Evolutionary conservation across 2,113 vertebrate species (phyloP).

Genomic region (Eretmochelys imbricata): DNA sequence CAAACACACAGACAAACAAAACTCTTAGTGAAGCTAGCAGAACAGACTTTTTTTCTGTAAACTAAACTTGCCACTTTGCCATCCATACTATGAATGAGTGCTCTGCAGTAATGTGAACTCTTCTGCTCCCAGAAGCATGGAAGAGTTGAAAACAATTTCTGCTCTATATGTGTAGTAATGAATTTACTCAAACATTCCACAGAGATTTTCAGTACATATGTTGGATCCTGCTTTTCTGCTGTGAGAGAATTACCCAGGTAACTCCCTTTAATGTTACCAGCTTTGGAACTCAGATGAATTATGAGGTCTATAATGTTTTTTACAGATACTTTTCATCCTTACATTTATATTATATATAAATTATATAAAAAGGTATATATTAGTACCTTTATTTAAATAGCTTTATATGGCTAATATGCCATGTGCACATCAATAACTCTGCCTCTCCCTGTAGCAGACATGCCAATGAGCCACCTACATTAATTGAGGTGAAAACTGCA

Average conservation of each 20-base stretch:
- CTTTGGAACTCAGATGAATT: neutral
- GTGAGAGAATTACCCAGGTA: neutral
- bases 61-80: neutral
- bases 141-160: neutral
- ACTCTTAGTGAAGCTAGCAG: neutral
- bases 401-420: neutral
- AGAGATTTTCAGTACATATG: rapidly evolving
- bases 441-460: neutral
- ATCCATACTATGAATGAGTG: neutral
- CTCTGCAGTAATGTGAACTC: neutral
- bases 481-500: neutral
- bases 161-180: neutral
- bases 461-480: neutral
- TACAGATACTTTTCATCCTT: neutral
- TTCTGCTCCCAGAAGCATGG: rapidly evolving
- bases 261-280: neutral
- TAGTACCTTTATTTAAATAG: neutral
- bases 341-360: rapidly evolving
- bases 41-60: neutral
- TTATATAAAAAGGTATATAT: neutral
- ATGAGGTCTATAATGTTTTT: neutral
- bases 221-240: neutral
- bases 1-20: neutral
- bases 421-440: neutral
- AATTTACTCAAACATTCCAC: neutral